Percentiles rank a stretch among this genome's conserved stretches.
Conservation (phyloP, 23 tunicate species). For the Styela plicata region DNA sequence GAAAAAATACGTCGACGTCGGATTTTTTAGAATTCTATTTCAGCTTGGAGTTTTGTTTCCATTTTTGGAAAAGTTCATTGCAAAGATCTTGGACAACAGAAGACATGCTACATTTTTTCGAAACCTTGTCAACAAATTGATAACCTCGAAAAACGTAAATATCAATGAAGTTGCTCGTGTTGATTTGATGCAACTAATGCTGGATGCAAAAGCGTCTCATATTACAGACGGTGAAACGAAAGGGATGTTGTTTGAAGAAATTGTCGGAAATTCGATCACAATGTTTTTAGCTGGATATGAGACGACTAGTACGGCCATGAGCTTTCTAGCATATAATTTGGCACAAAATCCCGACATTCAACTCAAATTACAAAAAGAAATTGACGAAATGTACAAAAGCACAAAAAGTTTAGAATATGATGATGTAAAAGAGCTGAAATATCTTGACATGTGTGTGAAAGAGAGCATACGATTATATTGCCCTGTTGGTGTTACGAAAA, state of each 20-base stretch:
- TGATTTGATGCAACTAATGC: background rate
- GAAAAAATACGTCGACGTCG: background rate
- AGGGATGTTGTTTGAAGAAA: slow-evolving; percentile 54
- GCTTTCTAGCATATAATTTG: slow-evolving; percentile 52
- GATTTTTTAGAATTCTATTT: background rate
- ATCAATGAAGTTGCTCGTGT: background rate
- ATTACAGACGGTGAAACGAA: background rate
- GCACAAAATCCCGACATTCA: slow-evolving; percentile 52
- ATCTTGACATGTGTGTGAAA: background rate
- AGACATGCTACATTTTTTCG: slow-evolving; percentile 1
- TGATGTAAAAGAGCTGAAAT: background rate
- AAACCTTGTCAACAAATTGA: background rate
- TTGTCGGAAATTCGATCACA: slow-evolving; percentile 41
- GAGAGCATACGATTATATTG: background rate
- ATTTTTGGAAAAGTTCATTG: background rate
- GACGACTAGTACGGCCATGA: slow-evolving; percentile 52
- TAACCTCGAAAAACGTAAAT: background rate
- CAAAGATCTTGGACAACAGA: background rate
- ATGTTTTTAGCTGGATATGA: slow-evolving; percentile 79
- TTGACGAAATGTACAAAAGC: slow-evolving; percentile 24
- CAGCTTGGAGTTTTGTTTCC: slow-evolving; percentile 37
- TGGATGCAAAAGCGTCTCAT: background rate
- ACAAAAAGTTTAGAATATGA: slow-evolving; percentile 15
- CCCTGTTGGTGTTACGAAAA: background rate
- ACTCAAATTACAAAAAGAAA: slow-evolving; percentile 42